Evolutionary conservation across 1,140 invertebrate genomes (phyloP).

Genomic region (Rhopalosiphum maidis): DNA sequence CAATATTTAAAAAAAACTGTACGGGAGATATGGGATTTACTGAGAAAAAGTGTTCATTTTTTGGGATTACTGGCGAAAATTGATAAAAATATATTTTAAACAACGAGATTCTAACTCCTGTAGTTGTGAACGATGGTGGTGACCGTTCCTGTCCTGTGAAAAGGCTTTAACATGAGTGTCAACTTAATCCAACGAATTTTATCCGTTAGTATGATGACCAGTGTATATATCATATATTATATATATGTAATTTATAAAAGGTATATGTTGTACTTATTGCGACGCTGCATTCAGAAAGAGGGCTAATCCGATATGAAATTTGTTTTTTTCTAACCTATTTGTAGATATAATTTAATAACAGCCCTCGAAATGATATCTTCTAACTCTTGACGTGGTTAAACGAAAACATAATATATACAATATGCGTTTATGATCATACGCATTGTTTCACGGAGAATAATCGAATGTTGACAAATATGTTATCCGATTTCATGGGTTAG

Average conservation of each 20-base stretch:
- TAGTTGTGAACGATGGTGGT: not conserved
- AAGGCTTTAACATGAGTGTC: not conserved
- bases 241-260: not conserved
- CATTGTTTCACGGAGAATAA: not conserved
- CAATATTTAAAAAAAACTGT: not conserved
- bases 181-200: not conserved
- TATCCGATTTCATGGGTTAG: not conserved
- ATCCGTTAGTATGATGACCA: not conserved
- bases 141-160: not conserved
- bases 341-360: not conserved
- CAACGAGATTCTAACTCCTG: not conserved
- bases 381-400: not conserved
- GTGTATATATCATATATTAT: not conserved
- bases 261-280: not conserved
- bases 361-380: not conserved
- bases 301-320: not conserved
- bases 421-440: not conserved
- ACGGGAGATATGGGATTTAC: not conserved
- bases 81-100: conserved; percentile 18
- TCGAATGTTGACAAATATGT: not conserved
- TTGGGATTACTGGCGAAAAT: conserved; percentile 23
- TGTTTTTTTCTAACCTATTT: not conserved
- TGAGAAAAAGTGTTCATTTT: not conserved
- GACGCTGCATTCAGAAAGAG: not conserved
- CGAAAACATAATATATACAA: not conserved